Evolutionary conservation across 2,797 vertebrate species (phyloP), one percentile per base, ranked within the genome.

Genomic region (Chiroxiphia lanceolata): DNA sequence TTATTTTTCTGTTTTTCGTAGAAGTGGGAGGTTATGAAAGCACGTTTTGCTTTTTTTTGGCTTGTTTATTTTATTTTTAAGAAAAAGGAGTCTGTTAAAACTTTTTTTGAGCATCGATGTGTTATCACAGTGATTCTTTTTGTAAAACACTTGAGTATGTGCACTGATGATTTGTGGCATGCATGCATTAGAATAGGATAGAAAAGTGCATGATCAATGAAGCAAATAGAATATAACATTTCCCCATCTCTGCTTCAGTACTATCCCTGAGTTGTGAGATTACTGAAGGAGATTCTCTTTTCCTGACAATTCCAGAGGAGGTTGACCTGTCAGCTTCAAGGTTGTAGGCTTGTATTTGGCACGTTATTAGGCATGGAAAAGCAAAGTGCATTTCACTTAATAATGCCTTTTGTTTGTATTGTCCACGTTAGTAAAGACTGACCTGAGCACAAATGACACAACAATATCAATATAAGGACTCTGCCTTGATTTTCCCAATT

Each of bases 351-450:
- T 9, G 2, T 71, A 57, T 83, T 75, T 89, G 50, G 25, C 56
- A 47, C 15, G 1, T 88, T 59, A 71, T 78, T 69, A 89, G 27
- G 15, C 53, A 45, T 23, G 27, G 67, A 84, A 79, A 33, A 89
- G 29, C 40, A 76, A 82, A 93, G 44, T 0, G 0, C 48, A 11
- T 95, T 93, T 81, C 36, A 65, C 22, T 92, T 59, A 72, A 36
- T 64, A 80, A 78, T 87, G 77, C 12, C 21, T 87, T 87, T 60
- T 89, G 26, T 89, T 86, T 94, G 19, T 22, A 22, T 64, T 72
- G 18, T 10, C 26, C 0, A 0, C 13, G 42, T 44, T 80, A 72
- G 59, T 63, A 57, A 63, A 69, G 38, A 6, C 27, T 47, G 69
- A 51, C 19, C 42, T 56, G 82, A 89, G 53, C 40, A 45, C 67